A percentile compares a stretch with the other conserved stretches of the same genome.
phyloP scores from a whole-genome alignment of 2,797 vertebrate genomes.

The Silurus aristotelis region DNA sequence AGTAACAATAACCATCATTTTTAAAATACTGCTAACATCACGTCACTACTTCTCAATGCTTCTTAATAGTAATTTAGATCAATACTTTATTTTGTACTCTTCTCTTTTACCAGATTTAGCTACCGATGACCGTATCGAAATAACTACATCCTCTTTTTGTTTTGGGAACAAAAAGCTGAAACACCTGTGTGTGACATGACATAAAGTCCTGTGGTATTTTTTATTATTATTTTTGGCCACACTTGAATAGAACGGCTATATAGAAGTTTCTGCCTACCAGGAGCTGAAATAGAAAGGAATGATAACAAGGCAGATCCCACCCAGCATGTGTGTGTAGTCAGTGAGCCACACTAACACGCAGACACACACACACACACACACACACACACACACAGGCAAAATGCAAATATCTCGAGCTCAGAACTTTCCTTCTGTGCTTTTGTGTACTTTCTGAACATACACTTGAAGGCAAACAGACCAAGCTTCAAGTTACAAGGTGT shows the following conservation, averaged over 20 bases:
- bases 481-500: background rate
- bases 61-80: too few species aligned
- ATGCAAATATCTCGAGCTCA: slow-evolving; percentile 43
- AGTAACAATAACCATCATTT: background rate
- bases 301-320: slow-evolving; percentile 56
- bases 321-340: slow-evolving; percentile 47
- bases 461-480: slow-evolving; percentile 2
- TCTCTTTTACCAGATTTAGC: background rate
- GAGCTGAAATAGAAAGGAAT: slow-evolving; percentile 48
- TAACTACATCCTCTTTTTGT: background rate
- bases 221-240: background rate
- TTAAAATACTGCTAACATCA: background rate
- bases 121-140: background rate
- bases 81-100: background rate
- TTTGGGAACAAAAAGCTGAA: background rate
- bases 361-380: background rate
- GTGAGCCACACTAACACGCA: background rate
- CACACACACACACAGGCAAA: slow-evolving; percentile 29
- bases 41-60: too few species aligned
- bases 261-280: slow-evolving; percentile 42
- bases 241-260: slow-evolving; percentile 38
- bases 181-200: slow-evolving; percentile 47
- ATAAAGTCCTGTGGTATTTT: slow-evolving; percentile 22
- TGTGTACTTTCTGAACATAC: background rate
- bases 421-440: slow-evolving; percentile 21